Percentiles rank a stretch among this genome's conserved stretches.
Conservation (phyloP, 2,797 vertebrate species). For the Sebastes cheni region DNA sequence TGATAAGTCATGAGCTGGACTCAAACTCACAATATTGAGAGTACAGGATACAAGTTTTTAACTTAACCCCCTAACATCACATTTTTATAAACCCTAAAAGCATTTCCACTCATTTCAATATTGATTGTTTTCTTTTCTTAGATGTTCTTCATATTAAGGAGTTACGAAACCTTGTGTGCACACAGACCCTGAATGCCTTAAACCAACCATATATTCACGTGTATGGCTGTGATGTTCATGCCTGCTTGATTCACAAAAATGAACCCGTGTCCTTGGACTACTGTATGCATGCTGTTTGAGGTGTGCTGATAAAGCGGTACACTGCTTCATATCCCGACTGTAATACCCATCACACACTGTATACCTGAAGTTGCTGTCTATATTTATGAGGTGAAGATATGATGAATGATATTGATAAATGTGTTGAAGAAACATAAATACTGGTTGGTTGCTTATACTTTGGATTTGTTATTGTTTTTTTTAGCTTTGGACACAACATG, state of each 20-base stretch:
- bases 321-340: conserved; percentile 1
- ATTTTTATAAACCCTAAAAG: conserved; percentile 8
- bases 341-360: conserved; percentile 16
- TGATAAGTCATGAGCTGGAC: conserved; percentile 64
- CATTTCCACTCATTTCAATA: conserved; percentile 1
- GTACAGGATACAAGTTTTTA: not conserved
- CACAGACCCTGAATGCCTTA: conserved; percentile 28
- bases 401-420: conserved; percentile 9
- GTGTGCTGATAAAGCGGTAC: conserved; percentile 44
- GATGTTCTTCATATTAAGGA: not conserved
- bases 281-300: conserved; percentile 42
- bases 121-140: not conserved
- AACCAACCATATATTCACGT: not conserved
- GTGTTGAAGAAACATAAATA: conserved; percentile 36
- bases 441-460: conserved; percentile 20
- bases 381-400: conserved; percentile 48
- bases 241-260: conserved; percentile 1
- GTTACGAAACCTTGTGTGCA: not conserved
- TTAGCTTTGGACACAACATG: not conserved
- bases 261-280: conserved; percentile 11
- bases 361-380: conserved; percentile 3
- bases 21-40: conserved; percentile 34
- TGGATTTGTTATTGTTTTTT: not conserved
- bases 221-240: not conserved
- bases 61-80: not conserved